phyloP scores from a whole-genome alignment of 2,113 vertebrate genomes.

The Riparia riparia region DNA sequence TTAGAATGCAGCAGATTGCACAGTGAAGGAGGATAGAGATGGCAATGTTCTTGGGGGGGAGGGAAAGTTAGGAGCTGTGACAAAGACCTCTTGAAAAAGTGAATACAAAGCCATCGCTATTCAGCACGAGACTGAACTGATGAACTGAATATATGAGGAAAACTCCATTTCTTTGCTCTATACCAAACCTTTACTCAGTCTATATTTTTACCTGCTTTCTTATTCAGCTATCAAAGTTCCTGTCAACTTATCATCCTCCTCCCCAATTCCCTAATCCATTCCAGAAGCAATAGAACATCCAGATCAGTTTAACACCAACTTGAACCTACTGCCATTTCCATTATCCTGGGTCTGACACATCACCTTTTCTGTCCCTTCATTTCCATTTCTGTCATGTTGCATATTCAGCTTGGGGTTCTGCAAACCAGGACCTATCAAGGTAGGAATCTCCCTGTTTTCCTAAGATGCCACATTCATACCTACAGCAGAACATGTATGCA shows the following conservation, averaged over 20 bases:
- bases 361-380: neutral
- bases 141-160: neutral
- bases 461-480: neutral
- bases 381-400: neutral
- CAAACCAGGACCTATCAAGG: neutral
- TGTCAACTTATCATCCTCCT: neutral
- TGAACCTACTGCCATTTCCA: neutral
- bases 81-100: neutral
- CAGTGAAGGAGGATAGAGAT: neutral
- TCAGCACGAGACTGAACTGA: neutral
- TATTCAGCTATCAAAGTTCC: neutral
- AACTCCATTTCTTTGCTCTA: neutral
- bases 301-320: neutral
- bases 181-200: neutral
- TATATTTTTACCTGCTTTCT: neutral
- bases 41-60: neutral
- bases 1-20: neutral
- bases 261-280: neutral
- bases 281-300: neutral
- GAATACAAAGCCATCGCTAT: neutral
- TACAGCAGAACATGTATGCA: neutral
- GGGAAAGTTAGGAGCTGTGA: neutral
- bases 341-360: rapidly evolving
- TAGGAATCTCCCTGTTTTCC: neutral
- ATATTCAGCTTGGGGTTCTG: neutral